phyloP scores from a whole-genome alignment of 2,797 vertebrate species.

The Coregonus sp. region DNA sequence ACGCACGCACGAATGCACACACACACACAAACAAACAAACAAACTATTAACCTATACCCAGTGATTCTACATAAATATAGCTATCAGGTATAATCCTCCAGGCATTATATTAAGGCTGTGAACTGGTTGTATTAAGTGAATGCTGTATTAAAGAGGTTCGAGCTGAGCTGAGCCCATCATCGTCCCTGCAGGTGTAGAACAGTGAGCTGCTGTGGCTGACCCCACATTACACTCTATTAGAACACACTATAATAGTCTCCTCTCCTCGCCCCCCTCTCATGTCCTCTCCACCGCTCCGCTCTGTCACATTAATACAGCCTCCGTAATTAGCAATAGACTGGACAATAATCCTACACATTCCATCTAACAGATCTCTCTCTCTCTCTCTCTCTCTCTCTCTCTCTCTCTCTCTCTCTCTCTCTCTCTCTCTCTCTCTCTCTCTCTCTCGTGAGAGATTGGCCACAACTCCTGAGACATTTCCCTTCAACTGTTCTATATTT shows the following conservation, averaged over 20 bases:
- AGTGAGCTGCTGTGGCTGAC: slow-evolving; percentile 33
- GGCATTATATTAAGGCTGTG: neutral
- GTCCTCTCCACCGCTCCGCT: slow-evolving; percentile 20
- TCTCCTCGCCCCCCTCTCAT: slow-evolving; percentile 8
- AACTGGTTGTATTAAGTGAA: no score
- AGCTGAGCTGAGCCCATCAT: slow-evolving; percentile 24
- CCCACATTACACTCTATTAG: slow-evolving; percentile 29
- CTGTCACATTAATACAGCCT: slow-evolving; percentile 53
- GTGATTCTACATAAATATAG: slow-evolving; percentile 6
- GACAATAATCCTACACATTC: slow-evolving; percentile 46
- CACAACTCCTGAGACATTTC: slow-evolving; percentile 44
- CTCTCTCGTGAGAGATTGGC: slow-evolving; percentile 20
- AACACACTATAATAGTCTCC: slow-evolving; percentile 41
- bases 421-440: slow-evolving; percentile 25
- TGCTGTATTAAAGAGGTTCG: neutral
- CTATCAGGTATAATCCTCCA: neutral
- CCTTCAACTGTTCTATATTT: slow-evolving; percentile 51
- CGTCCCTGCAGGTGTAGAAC: slow-evolving; percentile 24
- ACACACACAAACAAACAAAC: slow-evolving; percentile 29
- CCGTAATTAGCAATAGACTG: slow-evolving; percentile 53
- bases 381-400: no score
- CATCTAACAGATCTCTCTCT: slow-evolving; percentile 27
- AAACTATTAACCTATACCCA: slow-evolving; percentile 46
- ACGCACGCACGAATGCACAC: slow-evolving; percentile 27
- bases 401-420: neutral